Percentiles rank a stretch among this genome's conserved stretches.
Conservation (phyloP, 1,140 invertebrate species). For the roundworm (Caenorhabditis elegans) region DNA sequence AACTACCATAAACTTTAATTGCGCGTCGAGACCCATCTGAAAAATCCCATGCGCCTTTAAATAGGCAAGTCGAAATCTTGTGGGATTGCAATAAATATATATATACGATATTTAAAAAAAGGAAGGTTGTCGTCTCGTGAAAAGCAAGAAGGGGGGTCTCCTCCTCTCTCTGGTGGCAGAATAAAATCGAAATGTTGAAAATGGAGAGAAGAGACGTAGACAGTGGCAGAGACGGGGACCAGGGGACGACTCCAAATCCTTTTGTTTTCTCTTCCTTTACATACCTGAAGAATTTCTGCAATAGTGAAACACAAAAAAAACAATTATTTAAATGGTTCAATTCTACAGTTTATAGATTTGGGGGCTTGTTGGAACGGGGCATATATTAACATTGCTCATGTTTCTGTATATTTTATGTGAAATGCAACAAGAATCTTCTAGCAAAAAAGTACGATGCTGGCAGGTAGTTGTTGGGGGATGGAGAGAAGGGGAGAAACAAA, state of each 20-base stretch:
- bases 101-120: no score
- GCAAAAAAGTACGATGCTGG: background rate
- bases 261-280: background rate
- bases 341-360: conserved; percentile 22
- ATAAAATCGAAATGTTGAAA: conserved; percentile 15
- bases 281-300: background rate
- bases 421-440: conserved; percentile 23
- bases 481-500: background rate
- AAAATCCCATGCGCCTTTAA: no score
- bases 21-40: background rate
- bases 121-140: no score
- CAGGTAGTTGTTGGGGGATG: background rate
- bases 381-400: conserved; percentile 14
- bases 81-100: background rate
- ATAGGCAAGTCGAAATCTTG: no score
- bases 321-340: no score
- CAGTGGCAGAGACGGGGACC: background rate
- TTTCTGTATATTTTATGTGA: conserved; percentile 18
- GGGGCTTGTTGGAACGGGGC: background rate
- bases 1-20: no score
- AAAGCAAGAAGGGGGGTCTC: no score
- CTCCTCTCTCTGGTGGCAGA: conserved; percentile 14
- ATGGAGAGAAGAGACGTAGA: background rate
- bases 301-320: background rate
- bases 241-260: background rate